Evolutionary conservation across 2,113 vertebrate genomes (phyloP), one percentile per base, ranked within the genome.

Genomic region (Campylomormyrus numenius): DNA sequence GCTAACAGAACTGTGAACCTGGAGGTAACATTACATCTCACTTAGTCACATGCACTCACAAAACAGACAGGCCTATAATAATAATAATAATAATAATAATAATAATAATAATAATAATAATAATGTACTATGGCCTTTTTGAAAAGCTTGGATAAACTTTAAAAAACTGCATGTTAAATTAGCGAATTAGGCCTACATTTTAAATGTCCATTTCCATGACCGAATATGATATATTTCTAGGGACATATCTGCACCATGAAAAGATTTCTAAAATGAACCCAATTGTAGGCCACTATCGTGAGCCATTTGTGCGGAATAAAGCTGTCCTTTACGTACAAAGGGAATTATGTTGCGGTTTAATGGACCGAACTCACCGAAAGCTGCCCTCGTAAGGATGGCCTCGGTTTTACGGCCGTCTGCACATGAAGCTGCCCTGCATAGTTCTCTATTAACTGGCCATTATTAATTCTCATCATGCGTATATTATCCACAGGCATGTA

Each of bases 401-500:
- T 39, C 35, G 35, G 35, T 5, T 27, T n/a, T 86, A 49, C 52
- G 85, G 74, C 91, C 91, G 90, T 91, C 92, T 93, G 92, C 88
- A 87, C 8, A 19, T 21, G 86, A 21, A 17, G 35, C 42, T 42
- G 39, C 17, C 88, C n/a, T 15, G 39, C 19, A 27, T 49, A 83
- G 88, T 86, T 74, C 50, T 89, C 77, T 88, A 90, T 83, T 92
- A 90, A 89, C 88, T 89, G 87, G 88, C 90, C 90, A 91, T 90
- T 92, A 92, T 91, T 91, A 93, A 92, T 62, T 84, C 85, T 85
- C 89, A 92, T 92, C 90, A 84, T 90, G 90, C 92, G 94, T 92
- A 91, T 48, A 91, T 94, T 91, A 91, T 84, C 90, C 90, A 90
- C 91, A 93, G 91, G 91, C 91, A 91, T 89, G 86, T 85, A 70